Evolutionary conservation across 23 tunicate genomes (phyloP).

Genomic region (Halocynthia roretzi): DNA sequence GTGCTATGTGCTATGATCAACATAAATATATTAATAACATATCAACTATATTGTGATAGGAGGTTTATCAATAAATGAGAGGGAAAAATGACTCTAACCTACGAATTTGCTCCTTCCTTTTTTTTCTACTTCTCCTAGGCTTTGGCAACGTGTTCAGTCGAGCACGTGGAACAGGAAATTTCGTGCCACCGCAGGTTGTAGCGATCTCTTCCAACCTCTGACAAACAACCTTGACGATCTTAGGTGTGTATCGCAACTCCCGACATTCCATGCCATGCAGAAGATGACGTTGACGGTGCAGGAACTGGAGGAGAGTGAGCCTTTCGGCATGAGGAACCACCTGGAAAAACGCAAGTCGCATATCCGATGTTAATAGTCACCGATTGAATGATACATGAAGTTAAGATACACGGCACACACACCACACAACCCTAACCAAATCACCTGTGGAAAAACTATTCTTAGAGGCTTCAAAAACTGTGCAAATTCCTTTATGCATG

Average conservation of each 20-base stretch:
- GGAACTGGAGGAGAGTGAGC: slow-evolving; percentile 66
- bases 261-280: slow-evolving; percentile 86
- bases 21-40: not conserved
- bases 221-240: slow-evolving; percentile 59
- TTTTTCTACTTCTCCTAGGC: not conserved
- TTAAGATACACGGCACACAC: not conserved
- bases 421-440: not conserved
- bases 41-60: too few relatives aligned
- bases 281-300: slow-evolving; percentile 65
- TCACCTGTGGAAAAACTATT: slow-evolving; percentile 89
- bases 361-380: too few relatives aligned
- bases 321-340: slow-evolving; percentile 81
- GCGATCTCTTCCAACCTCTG: slow-evolving; percentile 37
- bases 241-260: slow-evolving; percentile 63
- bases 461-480: slow-evolving; percentile 77
- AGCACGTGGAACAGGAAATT: not conserved
- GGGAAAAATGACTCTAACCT: slow-evolving; percentile 4
- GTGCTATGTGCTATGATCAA: not conserved
- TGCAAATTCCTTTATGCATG: slow-evolving; percentile 77
- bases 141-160: not conserved
- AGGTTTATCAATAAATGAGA: too few relatives aligned
- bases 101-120: not conserved
- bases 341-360: slow-evolving; percentile 22
- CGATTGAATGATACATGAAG: too few relatives aligned
- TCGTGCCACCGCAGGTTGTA: slow-evolving; percentile 6